Base-by-base conservation (phyloP, 1,140 invertebrate species). In the Caenorhabditis tropicalis region DNA sequence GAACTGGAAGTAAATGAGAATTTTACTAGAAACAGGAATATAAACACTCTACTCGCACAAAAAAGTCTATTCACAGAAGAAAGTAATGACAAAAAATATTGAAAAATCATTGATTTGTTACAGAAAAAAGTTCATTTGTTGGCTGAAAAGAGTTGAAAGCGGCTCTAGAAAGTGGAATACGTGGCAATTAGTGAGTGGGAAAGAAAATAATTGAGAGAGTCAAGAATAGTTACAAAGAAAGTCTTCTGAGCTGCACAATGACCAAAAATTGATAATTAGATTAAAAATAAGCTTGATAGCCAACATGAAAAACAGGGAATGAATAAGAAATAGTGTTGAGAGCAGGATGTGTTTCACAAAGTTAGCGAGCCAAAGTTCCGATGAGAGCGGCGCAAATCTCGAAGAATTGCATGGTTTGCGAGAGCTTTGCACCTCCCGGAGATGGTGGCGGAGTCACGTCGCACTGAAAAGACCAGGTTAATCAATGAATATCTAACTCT, bases 401-500 rank as follows among this genome's bases (percentile, higher is more conserved):
- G 92, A 99, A 99, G 93, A 99, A 99, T 93, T 99, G 97, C 95
- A 99, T 98, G 4, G 97, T 98, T 92, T 98, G 96, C 90, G 99
- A 96, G 31, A 94, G 93, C 79, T 91, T 91, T 46, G 27, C 90
- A 88, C 43, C 91, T 87, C 86, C 91, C 88, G 84, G 90, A 85
- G 21, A 92, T 89, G 90, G 92, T 91, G 86, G 86, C 65, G 83
- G 89, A 79, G 83, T 91, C 85, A 65, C 87, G 89, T 70, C 92
- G 88, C 86, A 91, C 53, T 84, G 60, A 12, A 65, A 82, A 86
- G 19, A 6, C n/a, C n/a, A n/a, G n/a, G n/a, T n/a, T n/a, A n/a
- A n/a, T n/a, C n/a, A 21, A 33, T 10, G 21, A 31, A 56, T 27
- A 27, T 27, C 10, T 56, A 21, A 15, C 29, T 27, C 7, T 27